phyloP scores from a whole-genome alignment of 1,140 invertebrate genomes.

The Meloidogyne hapla region DNA sequence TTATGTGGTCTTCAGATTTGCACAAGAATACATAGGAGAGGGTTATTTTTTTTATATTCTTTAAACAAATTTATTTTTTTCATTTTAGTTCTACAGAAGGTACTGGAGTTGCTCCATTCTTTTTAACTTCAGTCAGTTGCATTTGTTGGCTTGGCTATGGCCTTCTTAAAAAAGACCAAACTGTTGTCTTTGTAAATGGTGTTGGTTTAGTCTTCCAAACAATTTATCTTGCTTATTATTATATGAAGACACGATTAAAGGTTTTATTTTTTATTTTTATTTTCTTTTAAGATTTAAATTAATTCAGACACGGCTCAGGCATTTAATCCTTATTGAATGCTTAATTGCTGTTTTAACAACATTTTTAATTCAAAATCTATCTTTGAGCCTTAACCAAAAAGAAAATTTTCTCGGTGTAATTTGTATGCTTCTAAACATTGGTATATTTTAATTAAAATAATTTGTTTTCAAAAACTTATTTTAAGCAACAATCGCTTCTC shows the following conservation, averaged over 20 bases:
- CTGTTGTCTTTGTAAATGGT: constrained; percentile 56
- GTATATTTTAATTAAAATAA: constrained; percentile 37
- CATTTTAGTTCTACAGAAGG: constrained; percentile 33
- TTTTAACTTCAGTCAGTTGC: constrained; percentile 54
- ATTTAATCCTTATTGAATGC: constrained; percentile 41
- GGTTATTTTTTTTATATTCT: constrained; percentile 14
- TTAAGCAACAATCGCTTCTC: constrained; percentile 22
- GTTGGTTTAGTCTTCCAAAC: constrained; percentile 55
- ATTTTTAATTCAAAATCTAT: constrained; percentile 30
- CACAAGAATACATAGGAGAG: constrained; percentile 46
- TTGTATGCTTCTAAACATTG: constrained; percentile 62
- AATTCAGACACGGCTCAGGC: constrained; percentile 53
- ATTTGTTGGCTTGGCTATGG: constrained; percentile 61
- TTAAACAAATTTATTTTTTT: neutral
- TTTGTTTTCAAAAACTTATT: constrained; percentile 41
- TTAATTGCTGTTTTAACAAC: constrained; percentile 39
- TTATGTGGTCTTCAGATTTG: constrained; percentile 55
- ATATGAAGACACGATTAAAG: constrained; percentile 51
- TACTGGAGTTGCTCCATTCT: constrained; percentile 49
- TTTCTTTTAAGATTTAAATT: neutral
- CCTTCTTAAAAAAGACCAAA: constrained; percentile 43
- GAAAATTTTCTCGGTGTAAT: constrained; percentile 54
- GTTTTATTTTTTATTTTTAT: constrained; percentile 34
- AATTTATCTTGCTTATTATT: constrained; percentile 59
- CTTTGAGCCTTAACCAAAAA: constrained; percentile 32